These are phyloP conservation scores for Rambutsinella grinnellia DNA, from an alignment of 2,888 invertebrate genomes.

Conservation along the genomic window DNA sequence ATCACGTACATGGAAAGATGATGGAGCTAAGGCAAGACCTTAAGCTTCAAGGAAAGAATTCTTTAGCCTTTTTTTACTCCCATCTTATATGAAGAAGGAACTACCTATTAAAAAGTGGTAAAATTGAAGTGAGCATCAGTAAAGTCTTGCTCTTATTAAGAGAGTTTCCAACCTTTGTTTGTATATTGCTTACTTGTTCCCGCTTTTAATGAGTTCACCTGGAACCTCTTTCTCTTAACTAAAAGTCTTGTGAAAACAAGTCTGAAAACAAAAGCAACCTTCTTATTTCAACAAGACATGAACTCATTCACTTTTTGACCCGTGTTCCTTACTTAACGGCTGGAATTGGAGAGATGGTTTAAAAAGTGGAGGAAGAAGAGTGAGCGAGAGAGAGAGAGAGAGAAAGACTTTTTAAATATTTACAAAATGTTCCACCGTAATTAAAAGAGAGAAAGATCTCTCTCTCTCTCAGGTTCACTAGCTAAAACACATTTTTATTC, in stretches of 20 bases:
- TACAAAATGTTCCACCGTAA: slow-evolving; percentile 56
- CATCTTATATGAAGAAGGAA: neutral
- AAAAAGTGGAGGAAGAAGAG: slow-evolving; percentile 26
- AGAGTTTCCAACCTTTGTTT: neutral
- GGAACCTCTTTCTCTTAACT: slow-evolving; percentile 18
- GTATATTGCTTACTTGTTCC: slow-evolving; percentile 10
- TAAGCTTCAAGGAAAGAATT: neutral
- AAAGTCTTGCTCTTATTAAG: neutral
- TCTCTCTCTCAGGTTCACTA: slow-evolving; percentile 40
- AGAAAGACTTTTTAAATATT: slow-evolving; percentile 55
- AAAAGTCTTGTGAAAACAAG: neutral
- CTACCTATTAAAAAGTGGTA: neutral
- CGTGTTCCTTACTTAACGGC: slow-evolving; percentile 30
- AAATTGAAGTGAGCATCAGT: neutral
- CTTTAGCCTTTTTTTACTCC: neutral
- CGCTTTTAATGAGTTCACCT: slow-evolving; percentile 54
- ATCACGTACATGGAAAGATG: neutral
- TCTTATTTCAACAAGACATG: neutral
- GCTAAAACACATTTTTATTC: slow-evolving; percentile 23
- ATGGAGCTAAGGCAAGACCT: neutral
- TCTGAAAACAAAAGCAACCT: slow-evolving; percentile 16
- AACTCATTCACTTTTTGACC: slow-evolving; percentile 51
- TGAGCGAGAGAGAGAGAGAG: slow-evolving; percentile 38
- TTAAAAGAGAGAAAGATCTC: slow-evolving; percentile 51
- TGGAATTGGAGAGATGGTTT: slow-evolving; percentile 8